Conservation (phyloP, 2,797 vertebrate genomes). For the Tympanoctomys barrerae region DNA sequence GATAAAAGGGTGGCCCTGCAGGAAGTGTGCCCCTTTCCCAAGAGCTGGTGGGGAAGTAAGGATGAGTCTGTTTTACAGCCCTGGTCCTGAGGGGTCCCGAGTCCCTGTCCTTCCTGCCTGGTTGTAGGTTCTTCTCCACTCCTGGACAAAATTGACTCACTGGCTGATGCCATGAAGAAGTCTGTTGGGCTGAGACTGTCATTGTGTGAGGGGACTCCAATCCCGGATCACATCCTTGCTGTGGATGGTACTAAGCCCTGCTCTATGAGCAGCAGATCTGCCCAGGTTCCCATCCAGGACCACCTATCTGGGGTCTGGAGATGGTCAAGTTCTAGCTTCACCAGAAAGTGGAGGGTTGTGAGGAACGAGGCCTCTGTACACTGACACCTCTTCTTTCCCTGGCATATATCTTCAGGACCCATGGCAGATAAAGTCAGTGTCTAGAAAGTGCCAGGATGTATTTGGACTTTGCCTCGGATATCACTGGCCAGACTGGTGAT, state of each 20-base stretch:
- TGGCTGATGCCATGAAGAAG: background rate
- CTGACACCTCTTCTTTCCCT: background rate
- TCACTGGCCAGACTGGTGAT: background rate
- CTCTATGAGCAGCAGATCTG: background rate
- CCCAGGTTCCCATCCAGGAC: background rate
- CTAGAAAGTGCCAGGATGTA: constrained; percentile 55
- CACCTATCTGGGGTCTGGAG: background rate
- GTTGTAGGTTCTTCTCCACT: background rate
- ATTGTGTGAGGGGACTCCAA: background rate
- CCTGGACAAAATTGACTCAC: background rate
- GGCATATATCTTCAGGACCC: constrained; percentile 1
- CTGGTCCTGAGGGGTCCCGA: background rate
- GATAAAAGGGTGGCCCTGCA: background rate
- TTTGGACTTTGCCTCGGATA: constrained; percentile 35
- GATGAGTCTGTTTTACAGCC: background rate
- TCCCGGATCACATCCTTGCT: background rate
- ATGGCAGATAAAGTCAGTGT: constrained; percentile 17
- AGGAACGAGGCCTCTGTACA: background rate
- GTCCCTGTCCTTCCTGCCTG: background rate
- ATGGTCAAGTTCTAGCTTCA: constrained; percentile 3
- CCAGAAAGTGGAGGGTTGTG: background rate
- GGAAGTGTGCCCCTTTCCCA: background rate
- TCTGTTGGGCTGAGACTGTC: background rate
- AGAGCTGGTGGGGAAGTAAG: background rate
- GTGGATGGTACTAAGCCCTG: background rate